A percentile compares a stretch with the other conserved stretches of the same genome.
phyloP scores from a whole-genome alignment of 2,888 invertebrate species.

The Mayetiola destructor region DNA sequence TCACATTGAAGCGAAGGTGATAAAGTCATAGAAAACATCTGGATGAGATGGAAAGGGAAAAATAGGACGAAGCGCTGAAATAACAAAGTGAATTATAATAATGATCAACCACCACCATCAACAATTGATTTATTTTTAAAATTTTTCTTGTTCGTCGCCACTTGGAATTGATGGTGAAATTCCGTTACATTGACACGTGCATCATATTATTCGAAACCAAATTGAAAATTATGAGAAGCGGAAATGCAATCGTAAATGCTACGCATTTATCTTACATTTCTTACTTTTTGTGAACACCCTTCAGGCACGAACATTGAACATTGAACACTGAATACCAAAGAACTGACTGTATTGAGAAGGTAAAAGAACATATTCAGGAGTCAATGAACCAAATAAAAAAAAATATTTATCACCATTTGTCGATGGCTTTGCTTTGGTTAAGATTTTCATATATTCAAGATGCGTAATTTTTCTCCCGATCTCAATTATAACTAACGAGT shows the following conservation, averaged over 20 bases:
- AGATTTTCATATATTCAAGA: no score
- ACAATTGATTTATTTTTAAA: constrained; percentile 8
- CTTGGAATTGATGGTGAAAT: neutral
- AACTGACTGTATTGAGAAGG: no score
- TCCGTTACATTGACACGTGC: constrained; percentile 12
- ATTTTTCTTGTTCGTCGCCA: neutral
- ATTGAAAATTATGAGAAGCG: neutral
- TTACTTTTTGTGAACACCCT: no score
- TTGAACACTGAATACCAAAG: no score
- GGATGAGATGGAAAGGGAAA: neutral
- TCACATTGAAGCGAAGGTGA: neutral
- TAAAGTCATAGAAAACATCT: neutral
- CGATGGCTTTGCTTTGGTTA: no score
- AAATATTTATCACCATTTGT: neutral
- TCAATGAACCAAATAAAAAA: constrained; percentile 3
- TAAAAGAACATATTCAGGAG: neutral
- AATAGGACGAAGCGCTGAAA: neutral
- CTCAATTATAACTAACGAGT: no score
- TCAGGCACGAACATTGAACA: no score
- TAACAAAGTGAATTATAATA: constrained; percentile 9
- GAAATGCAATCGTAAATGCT: neutral
- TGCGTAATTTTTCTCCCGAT: no score
- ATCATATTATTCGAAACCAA: neutral
- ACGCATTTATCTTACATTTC: no score
- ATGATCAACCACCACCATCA: constrained; percentile 8